A percentile compares a stretch with the other conserved stretches of the same genome.
phyloP scores from a whole-genome alignment of 2,888 invertebrate species.

The Aporophyla nigra region DNA sequence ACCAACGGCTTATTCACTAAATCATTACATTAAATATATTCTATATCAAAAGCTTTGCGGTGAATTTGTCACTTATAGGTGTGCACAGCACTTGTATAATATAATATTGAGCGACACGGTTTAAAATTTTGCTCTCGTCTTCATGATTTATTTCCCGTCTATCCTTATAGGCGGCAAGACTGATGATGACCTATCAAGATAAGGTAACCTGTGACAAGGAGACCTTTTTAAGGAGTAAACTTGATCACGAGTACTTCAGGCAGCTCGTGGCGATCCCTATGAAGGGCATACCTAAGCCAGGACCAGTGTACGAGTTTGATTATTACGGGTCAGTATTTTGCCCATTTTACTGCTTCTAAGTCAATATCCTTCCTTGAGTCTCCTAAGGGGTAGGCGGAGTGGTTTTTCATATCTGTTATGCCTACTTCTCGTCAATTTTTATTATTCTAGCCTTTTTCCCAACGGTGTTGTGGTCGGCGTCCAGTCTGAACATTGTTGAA shows the following conservation, averaged over 20 bases:
- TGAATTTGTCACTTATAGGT: no score
- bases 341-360: background rate
- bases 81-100: no score
- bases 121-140: background rate
- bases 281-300: constrained; percentile 92
- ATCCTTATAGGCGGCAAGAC: constrained; percentile 90
- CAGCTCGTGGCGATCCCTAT: constrained; percentile 89
- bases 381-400: background rate
- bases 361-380: background rate
- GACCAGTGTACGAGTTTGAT: constrained; percentile 92
- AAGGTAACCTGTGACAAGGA: constrained; percentile 92
- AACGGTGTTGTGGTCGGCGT: no score
- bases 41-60: no score
- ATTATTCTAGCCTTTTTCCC: background rate
- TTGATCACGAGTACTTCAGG: constrained; percentile 91
- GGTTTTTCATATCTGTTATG: background rate
- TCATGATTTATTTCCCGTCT: background rate
- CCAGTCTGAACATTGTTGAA: no score
- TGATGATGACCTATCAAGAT: constrained; percentile 92
- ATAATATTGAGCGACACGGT: background rate
- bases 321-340: constrained; percentile 70
- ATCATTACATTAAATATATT: no score
- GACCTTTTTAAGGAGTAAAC: constrained; percentile 92
- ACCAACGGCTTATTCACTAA: no score
- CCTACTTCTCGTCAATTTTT: background rate